Conservation (phyloP, 2,888 invertebrate species). For the Bombylius major region DNA sequence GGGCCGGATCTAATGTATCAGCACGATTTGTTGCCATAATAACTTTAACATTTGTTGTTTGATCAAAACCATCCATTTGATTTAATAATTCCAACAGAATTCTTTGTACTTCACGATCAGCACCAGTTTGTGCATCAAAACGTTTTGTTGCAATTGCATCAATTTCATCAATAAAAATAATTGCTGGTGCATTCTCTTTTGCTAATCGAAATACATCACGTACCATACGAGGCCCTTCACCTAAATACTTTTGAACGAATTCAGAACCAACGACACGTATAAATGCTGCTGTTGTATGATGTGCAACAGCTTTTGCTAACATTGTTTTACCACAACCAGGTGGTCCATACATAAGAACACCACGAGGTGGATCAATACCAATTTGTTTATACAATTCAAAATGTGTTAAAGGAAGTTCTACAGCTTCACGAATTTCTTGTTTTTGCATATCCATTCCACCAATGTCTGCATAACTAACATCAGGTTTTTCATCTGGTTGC, state of each 20-base stretch:
- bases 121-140: slow-evolving; percentile 97
- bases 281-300: slow-evolving; percentile 97
- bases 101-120: slow-evolving; percentile 95
- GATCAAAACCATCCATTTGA: slow-evolving; percentile 99
- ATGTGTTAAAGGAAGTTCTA: slow-evolving; percentile 94
- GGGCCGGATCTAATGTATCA: slow-evolving; percentile 93
- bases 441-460: slow-evolving; percentile 99
- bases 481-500: slow-evolving; percentile 93
- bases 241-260: slow-evolving; percentile 98
- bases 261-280: slow-evolving; percentile 98
- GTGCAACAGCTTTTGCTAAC: slow-evolving; percentile 97
- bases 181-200: slow-evolving; percentile 98
- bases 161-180: slow-evolving; percentile 99
- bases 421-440: slow-evolving; percentile 97
- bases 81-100: slow-evolving; percentile 93
- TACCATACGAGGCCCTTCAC: slow-evolving; percentile 99
- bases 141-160: slow-evolving; percentile 99
- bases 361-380: slow-evolving; percentile 96
- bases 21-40: slow-evolving; percentile 97
- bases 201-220: slow-evolving; percentile 97
- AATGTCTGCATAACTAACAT: slow-evolving; percentile 93
- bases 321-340: slow-evolving; percentile 99
- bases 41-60: slow-evolving; percentile 98
- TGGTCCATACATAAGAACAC: slow-evolving; percentile 98
- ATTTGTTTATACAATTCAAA: slow-evolving; percentile 97